phyloP scores from a whole-genome alignment of 2,113 vertebrate species.

The Austrofundulus limnaeus region DNA sequence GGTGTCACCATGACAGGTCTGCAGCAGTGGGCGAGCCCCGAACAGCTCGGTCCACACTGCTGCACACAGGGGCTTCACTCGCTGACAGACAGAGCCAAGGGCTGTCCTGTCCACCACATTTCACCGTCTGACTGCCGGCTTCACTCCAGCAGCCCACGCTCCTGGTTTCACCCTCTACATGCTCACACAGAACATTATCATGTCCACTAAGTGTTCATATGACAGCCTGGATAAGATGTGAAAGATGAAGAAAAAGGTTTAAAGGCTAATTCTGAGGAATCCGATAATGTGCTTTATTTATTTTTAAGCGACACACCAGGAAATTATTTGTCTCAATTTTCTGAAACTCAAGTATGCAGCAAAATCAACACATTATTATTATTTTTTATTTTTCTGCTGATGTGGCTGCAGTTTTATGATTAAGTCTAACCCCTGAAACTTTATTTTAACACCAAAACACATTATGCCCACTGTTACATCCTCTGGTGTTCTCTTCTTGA shows the following conservation, averaged over 20 bases:
- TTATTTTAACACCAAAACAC: background rate
- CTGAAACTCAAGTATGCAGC: no score
- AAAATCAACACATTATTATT: no score
- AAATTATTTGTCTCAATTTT: no score
- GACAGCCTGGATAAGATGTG: background rate
- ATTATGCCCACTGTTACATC: background rate
- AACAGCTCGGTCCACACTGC: conserved; percentile 42
- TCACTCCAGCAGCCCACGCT: conserved; percentile 5
- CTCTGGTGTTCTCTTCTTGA: no score
- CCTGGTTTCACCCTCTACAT: conserved; percentile 27
- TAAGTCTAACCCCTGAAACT: no score
- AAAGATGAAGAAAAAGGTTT: conserved; percentile 8
- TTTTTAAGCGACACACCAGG: conserved; percentile 7
- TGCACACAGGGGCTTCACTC: conserved; percentile 59
- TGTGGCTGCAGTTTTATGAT: no score
- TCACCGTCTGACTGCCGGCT: conserved; percentile 36
- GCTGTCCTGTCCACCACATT: conserved; percentile 55
- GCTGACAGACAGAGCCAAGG: conserved; percentile 64
- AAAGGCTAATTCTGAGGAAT: conserved; percentile 31
- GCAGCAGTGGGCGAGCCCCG: conserved; percentile 48
- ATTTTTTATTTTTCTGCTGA: no score
- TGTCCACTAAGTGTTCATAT: background rate
- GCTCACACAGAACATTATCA: conserved; percentile 9
- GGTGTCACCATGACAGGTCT: conserved; percentile 59
- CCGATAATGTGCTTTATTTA: conserved; percentile 6